Evolutionary conservation across 1,140 invertebrate species (phyloP).

Genomic region (Lasioglossum baleicum): DNA sequence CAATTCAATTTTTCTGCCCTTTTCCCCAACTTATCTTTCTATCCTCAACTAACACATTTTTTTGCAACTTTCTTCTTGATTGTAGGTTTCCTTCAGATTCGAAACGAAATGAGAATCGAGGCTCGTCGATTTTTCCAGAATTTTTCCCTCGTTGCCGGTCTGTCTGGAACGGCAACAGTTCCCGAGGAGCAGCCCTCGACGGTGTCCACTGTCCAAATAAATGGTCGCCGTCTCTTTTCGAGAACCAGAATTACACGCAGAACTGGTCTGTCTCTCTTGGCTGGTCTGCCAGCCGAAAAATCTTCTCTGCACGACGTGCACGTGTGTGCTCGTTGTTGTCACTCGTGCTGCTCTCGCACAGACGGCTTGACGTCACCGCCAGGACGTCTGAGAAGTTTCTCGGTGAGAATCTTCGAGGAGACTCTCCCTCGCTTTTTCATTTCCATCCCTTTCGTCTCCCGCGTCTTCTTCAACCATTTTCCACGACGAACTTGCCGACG

Average conservation of each 20-base stretch:
- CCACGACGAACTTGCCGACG: not conserved
- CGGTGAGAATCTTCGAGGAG: constrained; percentile 27
- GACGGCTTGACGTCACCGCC: constrained; percentile 33
- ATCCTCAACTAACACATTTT: too few species aligned
- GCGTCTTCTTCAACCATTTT: not conserved
- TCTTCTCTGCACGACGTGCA: constrained; percentile 21
- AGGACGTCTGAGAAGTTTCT: constrained; percentile 24
- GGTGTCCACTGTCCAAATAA: constrained; percentile 23
- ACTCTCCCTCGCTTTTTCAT: not conserved
- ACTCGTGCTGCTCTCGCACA: constrained; percentile 20
- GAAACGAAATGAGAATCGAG: too few species aligned
- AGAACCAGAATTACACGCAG: constrained; percentile 52
- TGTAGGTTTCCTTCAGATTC: too few species aligned
- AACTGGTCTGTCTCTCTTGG: constrained; percentile 34
- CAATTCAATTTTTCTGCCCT: too few species aligned
- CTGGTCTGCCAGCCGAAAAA: constrained; percentile 12
- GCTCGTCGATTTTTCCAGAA: not conserved
- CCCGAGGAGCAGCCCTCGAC: not conserved
- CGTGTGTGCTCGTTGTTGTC: constrained; percentile 18
- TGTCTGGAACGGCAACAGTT: not conserved
- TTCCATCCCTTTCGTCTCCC: not conserved
- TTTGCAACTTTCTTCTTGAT: too few species aligned
- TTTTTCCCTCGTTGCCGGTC: not conserved
- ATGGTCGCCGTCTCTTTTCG: constrained; percentile 39
- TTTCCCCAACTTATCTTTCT: too few species aligned